A percentile compares a stretch with the other conserved stretches of the same genome.
phyloP scores from a whole-genome alignment of 2,888 invertebrate genomes.

The Machimus rusticus region DNA sequence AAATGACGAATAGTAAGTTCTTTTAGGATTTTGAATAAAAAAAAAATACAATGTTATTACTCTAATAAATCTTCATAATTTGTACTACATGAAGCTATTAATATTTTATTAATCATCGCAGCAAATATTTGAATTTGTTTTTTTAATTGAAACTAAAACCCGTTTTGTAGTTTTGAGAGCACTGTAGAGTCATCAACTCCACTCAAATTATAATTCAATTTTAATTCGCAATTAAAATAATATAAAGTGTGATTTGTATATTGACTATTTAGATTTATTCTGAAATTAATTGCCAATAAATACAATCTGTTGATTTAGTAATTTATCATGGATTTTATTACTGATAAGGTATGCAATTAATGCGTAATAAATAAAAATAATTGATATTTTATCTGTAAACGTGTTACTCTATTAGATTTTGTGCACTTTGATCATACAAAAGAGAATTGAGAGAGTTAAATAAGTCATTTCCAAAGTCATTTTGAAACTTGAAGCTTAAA shows the following conservation, averaged over 20 bases:
- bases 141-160: background rate
- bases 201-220: background rate
- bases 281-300: background rate
- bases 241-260: background rate
- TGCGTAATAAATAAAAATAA: background rate
- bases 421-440: background rate
- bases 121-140: background rate
- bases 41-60: too few species aligned
- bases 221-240: background rate
- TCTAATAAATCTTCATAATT: background rate
- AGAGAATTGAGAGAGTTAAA: background rate
- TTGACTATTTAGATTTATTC: background rate
- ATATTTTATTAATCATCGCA: background rate
- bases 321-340: background rate
- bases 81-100: background rate
- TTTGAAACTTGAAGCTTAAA: too few species aligned
- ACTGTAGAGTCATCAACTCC: background rate
- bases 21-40: too few species aligned
- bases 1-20: too few species aligned
- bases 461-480: too few species aligned
- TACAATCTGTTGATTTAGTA: background rate
- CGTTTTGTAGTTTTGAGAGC: background rate
- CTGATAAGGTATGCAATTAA: background rate
- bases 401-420: background rate
- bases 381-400: background rate